phyloP scores from a whole-genome alignment of 2,113 vertebrate genomes.

The Cervus canadensis region DNA sequence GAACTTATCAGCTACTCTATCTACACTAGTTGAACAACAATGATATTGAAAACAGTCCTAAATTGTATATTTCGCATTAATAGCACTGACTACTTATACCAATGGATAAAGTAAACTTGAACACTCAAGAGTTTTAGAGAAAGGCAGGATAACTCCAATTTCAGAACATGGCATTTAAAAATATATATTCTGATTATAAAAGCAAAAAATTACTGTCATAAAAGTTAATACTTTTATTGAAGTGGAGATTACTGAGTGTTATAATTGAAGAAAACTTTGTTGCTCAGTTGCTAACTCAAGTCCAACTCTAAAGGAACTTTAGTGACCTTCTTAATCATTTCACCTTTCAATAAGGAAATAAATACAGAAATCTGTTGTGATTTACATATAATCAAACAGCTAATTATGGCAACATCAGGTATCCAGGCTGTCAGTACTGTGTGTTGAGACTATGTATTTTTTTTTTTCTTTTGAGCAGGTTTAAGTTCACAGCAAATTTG shows the following conservation, averaged over 20 bases:
- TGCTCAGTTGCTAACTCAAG: not conserved
- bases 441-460: not conserved
- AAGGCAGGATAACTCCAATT: not conserved
- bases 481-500: not conserved
- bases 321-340: not conserved
- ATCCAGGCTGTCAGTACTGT: not conserved
- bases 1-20: not conserved
- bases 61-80: not conserved
- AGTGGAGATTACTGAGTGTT: not conserved
- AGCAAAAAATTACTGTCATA: not conserved
- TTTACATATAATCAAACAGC: not conserved
- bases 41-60: not conserved
- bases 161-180: not conserved
- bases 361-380: not conserved
- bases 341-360: not conserved
- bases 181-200: not conserved
- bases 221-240: not conserved
- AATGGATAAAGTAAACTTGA: not conserved
- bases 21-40: not conserved
- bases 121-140: not conserved
- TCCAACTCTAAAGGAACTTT: not conserved
- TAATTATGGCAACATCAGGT: not conserved
- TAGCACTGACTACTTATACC: not conserved
- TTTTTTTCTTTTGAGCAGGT: not conserved
- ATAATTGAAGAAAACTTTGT: not conserved